Percentiles rank a stretch among this genome's conserved stretches.
These are phyloP conservation scores for Microctonus aethiopoides DNA, from an alignment of 2,888 invertebrate species.

Conservation along the genomic window DNA sequence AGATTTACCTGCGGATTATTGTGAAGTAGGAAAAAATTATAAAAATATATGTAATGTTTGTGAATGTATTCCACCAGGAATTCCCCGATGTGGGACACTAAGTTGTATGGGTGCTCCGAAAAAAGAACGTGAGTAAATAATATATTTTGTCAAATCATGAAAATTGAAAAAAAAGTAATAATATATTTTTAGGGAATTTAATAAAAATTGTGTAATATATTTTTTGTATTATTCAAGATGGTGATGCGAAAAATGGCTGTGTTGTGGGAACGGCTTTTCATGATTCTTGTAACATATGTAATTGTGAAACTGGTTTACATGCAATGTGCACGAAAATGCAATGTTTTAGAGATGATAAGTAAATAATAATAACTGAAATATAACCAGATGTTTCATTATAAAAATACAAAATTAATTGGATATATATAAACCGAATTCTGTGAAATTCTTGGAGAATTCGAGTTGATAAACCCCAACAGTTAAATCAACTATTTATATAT, in stretches of 20 bases:
- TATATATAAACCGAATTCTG: too few species aligned
- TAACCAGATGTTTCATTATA: too few species aligned
- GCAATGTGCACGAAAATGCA: background rate
- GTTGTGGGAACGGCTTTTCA: background rate
- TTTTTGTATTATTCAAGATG: background rate
- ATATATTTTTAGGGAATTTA: too few species aligned
- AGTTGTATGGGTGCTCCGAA: background rate
- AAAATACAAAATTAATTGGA: too few species aligned
- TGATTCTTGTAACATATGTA: background rate
- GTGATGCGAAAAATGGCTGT: background rate
- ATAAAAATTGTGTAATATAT: too few species aligned
- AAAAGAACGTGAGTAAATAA: background rate
- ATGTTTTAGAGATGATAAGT: too few species aligned
- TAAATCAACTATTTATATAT: too few species aligned
- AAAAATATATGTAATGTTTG: background rate
- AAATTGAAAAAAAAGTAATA: too few species aligned
- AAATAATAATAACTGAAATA: too few species aligned
- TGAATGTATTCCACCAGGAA: background rate
- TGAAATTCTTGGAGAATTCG: too few species aligned
- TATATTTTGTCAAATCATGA: too few species aligned
- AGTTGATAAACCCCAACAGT: too few species aligned
- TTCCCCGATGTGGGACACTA: background rate
- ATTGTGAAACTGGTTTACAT: background rate
- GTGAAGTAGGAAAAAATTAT: background rate
- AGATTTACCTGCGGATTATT: background rate